phyloP scores from a whole-genome alignment of 2,797 vertebrate species.

The Cynopterus sphinx region DNA sequence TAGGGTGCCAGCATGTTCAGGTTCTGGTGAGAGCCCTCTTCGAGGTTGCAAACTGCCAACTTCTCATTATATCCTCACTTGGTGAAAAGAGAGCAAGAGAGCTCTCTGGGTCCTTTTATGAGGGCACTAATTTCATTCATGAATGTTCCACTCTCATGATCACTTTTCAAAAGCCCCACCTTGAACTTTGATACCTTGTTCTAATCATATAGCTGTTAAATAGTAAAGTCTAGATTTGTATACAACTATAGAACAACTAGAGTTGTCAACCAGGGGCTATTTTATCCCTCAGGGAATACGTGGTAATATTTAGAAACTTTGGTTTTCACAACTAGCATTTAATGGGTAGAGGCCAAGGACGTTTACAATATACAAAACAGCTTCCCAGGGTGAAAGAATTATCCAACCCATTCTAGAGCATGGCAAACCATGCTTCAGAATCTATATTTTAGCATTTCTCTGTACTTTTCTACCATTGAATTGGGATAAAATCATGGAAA shows the following conservation, averaged over 20 bases:
- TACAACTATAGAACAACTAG: not conserved
- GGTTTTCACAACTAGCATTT: not conserved
- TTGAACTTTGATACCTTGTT: not conserved
- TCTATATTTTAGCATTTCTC: not conserved
- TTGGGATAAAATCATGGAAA: not conserved
- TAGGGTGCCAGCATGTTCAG: not conserved
- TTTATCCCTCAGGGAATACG: not conserved
- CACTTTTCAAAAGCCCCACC: not conserved
- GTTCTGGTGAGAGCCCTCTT: not conserved
- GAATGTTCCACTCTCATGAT: not conserved
- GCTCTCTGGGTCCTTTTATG: not conserved
- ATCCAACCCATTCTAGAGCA: not conserved
- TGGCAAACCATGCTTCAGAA: not conserved
- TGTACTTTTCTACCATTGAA: not conserved
- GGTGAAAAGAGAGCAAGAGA: not conserved
- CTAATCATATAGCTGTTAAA: not conserved
- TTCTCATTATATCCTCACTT: not conserved
- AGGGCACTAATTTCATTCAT: not conserved
- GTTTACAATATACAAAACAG: not conserved
- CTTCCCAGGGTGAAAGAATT: not conserved
- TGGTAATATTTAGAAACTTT: not conserved
- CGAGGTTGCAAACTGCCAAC: not conserved
- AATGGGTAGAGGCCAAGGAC: not conserved
- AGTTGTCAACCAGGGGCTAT: not conserved
- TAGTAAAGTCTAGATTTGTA: not conserved